Evolutionary conservation across 2,888 invertebrate genomes (phyloP).

Genomic region (Coecobrya sp.): DNA sequence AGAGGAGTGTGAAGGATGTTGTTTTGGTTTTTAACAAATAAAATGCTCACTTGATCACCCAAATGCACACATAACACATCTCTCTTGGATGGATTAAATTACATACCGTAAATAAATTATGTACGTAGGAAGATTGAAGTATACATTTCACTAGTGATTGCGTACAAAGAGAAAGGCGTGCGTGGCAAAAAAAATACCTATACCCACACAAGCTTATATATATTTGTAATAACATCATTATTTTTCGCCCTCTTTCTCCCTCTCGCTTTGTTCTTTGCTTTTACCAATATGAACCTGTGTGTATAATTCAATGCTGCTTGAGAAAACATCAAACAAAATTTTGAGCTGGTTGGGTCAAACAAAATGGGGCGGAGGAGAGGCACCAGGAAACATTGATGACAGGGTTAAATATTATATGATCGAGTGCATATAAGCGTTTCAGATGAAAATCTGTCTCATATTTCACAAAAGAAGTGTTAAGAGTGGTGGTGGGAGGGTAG

Average conservation of each 20-base stretch:
- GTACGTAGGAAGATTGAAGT: not conserved
- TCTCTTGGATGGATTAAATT: slow-evolving; percentile 11
- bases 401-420: slow-evolving; percentile 39
- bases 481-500: not conserved
- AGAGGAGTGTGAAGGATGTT: not conserved
- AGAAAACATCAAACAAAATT: slow-evolving; percentile 23
- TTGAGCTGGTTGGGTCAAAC: not conserved
- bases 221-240: slow-evolving; percentile 33
- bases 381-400: slow-evolving; percentile 10
- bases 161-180: not conserved
- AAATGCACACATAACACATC: not conserved
- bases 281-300: not conserved
- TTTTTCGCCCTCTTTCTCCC: not conserved
- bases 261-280: not conserved
- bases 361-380: not conserved
- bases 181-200: not conserved
- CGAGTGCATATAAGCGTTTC: slow-evolving; percentile 22
- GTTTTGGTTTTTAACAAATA: slow-evolving; percentile 39
- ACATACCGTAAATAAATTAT: not conserved
- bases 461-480: slow-evolving; percentile 37
- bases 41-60: slow-evolving; percentile 4
- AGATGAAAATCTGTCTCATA: slow-evolving; percentile 65
- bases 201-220: not conserved
- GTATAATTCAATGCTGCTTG: not conserved
- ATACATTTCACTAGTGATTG: not conserved